phyloP scores from a whole-genome alignment of 2,113 vertebrate species.

The Corydoras sp. region DNA sequence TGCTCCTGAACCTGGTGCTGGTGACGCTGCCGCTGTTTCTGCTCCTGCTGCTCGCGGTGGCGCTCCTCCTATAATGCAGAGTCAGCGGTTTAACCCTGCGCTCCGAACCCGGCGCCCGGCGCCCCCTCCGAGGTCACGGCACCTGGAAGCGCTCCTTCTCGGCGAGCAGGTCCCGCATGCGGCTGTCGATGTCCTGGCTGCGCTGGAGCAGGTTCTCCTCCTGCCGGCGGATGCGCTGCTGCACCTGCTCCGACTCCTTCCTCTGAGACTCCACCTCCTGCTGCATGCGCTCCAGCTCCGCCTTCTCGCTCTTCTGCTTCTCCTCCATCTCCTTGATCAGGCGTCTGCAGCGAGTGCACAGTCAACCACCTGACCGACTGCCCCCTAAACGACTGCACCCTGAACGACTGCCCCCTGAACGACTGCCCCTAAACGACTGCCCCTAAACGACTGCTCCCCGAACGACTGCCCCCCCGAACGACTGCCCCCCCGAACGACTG shows the following conservation, averaged over 20 bases:
- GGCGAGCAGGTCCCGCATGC: slow-evolving; percentile 80
- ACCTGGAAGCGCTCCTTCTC: slow-evolving; percentile 86
- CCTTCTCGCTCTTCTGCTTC: slow-evolving; percentile 88
- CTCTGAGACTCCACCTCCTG: slow-evolving; percentile 94
- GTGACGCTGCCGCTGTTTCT: slow-evolving; percentile 65
- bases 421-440: too few species aligned
- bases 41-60: slow-evolving; percentile 66
- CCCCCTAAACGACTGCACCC: too few species aligned
- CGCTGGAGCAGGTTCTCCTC: slow-evolving; percentile 84
- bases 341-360: slow-evolving; percentile 61
- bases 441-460: too few species aligned
- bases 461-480: too few species aligned
- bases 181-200: slow-evolving; percentile 88
- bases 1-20: slow-evolving; percentile 67
- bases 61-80: slow-evolving; percentile 65
- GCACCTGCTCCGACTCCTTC: slow-evolving; percentile 90
- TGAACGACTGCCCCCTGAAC: too few species aligned
- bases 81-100: too few species aligned
- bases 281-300: slow-evolving; percentile 87
- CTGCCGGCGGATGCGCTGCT: slow-evolving; percentile 76
- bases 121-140: not conserved
- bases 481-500: too few species aligned
- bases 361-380: too few species aligned
- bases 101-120: too few species aligned
- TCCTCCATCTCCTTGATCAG: slow-evolving; percentile 95